A percentile compares a stretch with the other conserved stretches of the same genome.
Evolutionary conservation across 2,888 invertebrate species (phyloP).

Genomic region (Nymphalis c-album): DNA sequence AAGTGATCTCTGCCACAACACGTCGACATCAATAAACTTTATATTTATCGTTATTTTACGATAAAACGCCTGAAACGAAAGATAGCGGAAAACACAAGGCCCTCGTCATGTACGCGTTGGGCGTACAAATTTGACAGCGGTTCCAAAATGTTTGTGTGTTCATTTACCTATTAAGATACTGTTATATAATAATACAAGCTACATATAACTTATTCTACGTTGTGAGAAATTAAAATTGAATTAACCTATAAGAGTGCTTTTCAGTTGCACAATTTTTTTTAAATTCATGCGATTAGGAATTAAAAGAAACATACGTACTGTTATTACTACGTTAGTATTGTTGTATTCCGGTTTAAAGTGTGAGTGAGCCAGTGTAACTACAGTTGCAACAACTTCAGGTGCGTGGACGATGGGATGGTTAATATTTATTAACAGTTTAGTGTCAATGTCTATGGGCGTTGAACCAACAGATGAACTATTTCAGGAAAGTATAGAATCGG

Average conservation of each 20-base stretch:
- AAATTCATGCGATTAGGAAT: too few relatives aligned
- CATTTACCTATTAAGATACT: neutral
- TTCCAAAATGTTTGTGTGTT: neutral
- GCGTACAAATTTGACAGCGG: constrained; percentile 23
- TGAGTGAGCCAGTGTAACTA: too few relatives aligned
- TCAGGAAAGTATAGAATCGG: too few relatives aligned
- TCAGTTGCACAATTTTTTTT: too few relatives aligned
- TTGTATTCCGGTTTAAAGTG: too few relatives aligned
- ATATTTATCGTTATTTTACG: constrained; percentile 23
- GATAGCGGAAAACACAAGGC: constrained; percentile 15
- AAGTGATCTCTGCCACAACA: constrained; percentile 5
- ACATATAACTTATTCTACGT: neutral
- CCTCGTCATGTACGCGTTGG: constrained; percentile 21
- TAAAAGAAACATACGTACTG: too few relatives aligned
- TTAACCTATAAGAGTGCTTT: neutral
- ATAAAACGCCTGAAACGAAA: constrained; percentile 11
- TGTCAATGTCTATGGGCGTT: too few relatives aligned
- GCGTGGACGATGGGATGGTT: too few relatives aligned
- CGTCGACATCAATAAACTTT: constrained; percentile 15
- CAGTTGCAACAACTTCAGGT: too few relatives aligned
- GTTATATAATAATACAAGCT: neutral
- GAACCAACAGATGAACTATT: too few relatives aligned
- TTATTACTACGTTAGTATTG: too few relatives aligned
- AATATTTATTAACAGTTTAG: too few relatives aligned
- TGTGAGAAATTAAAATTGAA: neutral